Evolutionary conservation across 2,888 invertebrate genomes (phyloP), one percentile per base, ranked within the genome.

Genomic region (Polyommatus icarus): DNA sequence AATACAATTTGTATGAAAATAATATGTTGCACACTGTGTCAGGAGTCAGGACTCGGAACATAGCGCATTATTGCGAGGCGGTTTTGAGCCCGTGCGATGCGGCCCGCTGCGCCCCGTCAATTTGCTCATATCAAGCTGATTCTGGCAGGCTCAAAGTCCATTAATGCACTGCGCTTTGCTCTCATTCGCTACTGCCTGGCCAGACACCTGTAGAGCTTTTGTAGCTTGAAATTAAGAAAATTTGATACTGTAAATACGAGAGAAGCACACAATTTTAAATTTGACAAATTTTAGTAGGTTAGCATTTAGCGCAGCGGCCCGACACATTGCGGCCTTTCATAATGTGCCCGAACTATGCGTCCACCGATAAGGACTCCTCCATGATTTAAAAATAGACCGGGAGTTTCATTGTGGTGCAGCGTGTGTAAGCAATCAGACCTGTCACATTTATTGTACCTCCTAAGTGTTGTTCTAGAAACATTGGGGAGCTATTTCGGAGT

Each of bases 401-500:
- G 73, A 59, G 67, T 18, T 76, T 46, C 75, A 80, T 78, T 77
- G 78, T 79, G 75, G 76, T 77, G 29, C 29, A 29, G 57, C 78
- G 79, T 79, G 76, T 79, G 76, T 29, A 79, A 79, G 80, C 78
- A 78, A 80, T 80, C 79, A 79, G 67, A 77, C 78, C 77, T 78
- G 79, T 79, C 77, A 78, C 78, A 78, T 78, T 78, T 79, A 76
- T 78, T 76, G 71, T 36, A 75, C 78, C 32, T 75, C 80, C 77
- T 79, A 78, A 80, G 80, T 80, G 80, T 78, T 78, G 80, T 76
- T 79, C 80, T 76, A 79, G 71, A 36, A 78, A 80, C 57, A 40
- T 36, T 40, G 72, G 24, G 24, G 50, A 77, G 77, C 77, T 75
- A 77, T 73, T 80, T 80, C 77, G 78, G 78, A 76, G 67, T 78